phyloP scores from a whole-genome alignment of 2,888 invertebrate species.

The Dilophus febrilis region DNA sequence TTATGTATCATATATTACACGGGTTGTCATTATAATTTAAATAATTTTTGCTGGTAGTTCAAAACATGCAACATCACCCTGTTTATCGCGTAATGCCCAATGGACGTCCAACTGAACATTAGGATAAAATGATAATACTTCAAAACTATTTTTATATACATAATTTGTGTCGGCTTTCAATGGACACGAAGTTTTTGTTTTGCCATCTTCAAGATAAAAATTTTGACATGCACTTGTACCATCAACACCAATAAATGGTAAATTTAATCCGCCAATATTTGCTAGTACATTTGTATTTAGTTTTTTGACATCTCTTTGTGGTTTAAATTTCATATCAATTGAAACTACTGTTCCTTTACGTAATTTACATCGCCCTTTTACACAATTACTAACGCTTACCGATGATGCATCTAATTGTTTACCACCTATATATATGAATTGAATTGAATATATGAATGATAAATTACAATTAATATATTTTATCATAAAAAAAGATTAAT shows the following conservation, averaged over 20 bases:
- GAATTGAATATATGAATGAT: too few relatives aligned
- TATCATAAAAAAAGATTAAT: too few relatives aligned
- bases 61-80: constrained; percentile 42
- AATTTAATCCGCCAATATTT: constrained; percentile 38
- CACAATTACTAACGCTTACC: constrained; percentile 42
- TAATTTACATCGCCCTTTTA: constrained; percentile 44
- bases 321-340: constrained; percentile 40
- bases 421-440: constrained; percentile 18
- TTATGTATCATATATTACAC: too few relatives aligned
- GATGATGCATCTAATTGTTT: constrained; percentile 27
- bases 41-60: constrained; percentile 49
- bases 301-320: constrained; percentile 35
- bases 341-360: constrained; percentile 39
- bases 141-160: constrained; percentile 46
- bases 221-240: constrained; percentile 48
- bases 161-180: constrained; percentile 49
- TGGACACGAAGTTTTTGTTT: constrained; percentile 44
- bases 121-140: constrained; percentile 36
- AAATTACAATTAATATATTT: too few relatives aligned
- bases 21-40: too few relatives aligned
- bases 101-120: constrained; percentile 37
- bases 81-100: constrained; percentile 38
- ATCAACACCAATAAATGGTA: constrained; percentile 66
- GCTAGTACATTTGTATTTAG: constrained; percentile 46
- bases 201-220: constrained; percentile 39